These are phyloP conservation scores for Eupelmus urozonus DNA, from an alignment of 2,888 invertebrate species.

Conservation along the genomic window DNA sequence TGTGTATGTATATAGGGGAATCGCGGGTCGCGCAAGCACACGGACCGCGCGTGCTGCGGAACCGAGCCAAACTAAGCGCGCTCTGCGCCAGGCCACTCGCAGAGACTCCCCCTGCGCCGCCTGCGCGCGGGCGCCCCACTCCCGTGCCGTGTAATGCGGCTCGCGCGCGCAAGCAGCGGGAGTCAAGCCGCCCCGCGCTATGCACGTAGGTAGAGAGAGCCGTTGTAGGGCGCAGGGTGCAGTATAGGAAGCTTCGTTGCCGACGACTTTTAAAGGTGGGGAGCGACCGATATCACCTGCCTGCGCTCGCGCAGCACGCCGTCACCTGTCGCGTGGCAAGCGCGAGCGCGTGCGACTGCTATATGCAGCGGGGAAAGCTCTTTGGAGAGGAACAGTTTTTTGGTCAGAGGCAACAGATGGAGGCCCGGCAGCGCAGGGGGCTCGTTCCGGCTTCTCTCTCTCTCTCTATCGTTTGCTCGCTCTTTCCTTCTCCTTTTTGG, in stretches of 20 bases:
- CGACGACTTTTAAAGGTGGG: not conserved
- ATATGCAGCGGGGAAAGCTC: too few relatives aligned
- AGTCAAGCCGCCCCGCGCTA: not conserved
- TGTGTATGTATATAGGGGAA: not conserved
- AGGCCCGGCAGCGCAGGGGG: not conserved
- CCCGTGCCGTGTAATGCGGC: constrained; percentile 36
- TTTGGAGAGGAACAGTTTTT: not conserved
- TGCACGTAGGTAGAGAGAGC: too few relatives aligned
- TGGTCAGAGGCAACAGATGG: not conserved
- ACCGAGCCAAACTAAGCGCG: constrained; percentile 63
- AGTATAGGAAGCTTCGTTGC: constrained; percentile 1
- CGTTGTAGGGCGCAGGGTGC: too few relatives aligned
- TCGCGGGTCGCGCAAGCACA: too few relatives aligned
- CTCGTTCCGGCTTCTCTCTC: not conserved
- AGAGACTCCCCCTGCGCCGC: constrained; percentile 54
- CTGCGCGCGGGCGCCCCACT: too few relatives aligned
- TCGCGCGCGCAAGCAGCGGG: not conserved
- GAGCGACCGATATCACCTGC: not conserved
- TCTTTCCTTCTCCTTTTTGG: too few relatives aligned
- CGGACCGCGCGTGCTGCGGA: constrained; percentile 62
- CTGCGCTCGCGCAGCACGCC: too few relatives aligned
- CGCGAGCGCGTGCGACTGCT: constrained; percentile 1
- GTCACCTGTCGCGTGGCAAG: constrained; percentile 21
- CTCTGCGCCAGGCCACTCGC: constrained; percentile 53
- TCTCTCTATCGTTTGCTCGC: not conserved